Conservation (phyloP, 2,888 invertebrate genomes). For the Limnephilus lunatus region DNA sequence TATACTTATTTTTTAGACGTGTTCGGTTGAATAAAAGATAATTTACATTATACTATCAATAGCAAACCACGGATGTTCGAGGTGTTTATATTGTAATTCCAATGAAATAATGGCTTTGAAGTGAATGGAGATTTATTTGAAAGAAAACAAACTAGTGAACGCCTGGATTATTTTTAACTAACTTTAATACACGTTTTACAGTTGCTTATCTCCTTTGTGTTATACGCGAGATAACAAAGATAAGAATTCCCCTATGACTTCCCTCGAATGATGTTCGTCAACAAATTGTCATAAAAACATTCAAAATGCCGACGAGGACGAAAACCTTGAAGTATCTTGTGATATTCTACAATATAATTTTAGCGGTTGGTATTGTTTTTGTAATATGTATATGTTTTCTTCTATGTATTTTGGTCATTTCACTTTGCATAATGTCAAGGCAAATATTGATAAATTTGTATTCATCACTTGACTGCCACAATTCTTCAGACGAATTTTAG, state of each 20-base stretch:
- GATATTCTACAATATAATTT: conserved; percentile 75
- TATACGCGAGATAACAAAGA: not conserved
- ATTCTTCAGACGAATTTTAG: not conserved
- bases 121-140: not conserved
- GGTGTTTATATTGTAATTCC: not conserved
- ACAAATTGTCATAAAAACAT: not conserved
- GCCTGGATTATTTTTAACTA: not conserved
- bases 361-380: conserved; percentile 72
- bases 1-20: not conserved
- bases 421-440: not conserved
- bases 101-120: not conserved
- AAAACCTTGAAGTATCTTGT: conserved; percentile 77
- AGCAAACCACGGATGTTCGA: not conserved
- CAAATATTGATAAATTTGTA: not conserved
- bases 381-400: not conserved
- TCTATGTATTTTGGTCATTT: not conserved
- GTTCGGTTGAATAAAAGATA: not conserved
- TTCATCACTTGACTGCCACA: not conserved
- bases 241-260: not conserved
- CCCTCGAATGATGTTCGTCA: not conserved
- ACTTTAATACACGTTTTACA: not conserved
- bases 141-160: not conserved
- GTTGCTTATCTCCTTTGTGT: not conserved
- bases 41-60: not conserved
- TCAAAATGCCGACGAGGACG: conserved; percentile 74